phyloP scores from a whole-genome alignment of 2,888 invertebrate species.

The Dromius quadrimaculatus region DNA sequence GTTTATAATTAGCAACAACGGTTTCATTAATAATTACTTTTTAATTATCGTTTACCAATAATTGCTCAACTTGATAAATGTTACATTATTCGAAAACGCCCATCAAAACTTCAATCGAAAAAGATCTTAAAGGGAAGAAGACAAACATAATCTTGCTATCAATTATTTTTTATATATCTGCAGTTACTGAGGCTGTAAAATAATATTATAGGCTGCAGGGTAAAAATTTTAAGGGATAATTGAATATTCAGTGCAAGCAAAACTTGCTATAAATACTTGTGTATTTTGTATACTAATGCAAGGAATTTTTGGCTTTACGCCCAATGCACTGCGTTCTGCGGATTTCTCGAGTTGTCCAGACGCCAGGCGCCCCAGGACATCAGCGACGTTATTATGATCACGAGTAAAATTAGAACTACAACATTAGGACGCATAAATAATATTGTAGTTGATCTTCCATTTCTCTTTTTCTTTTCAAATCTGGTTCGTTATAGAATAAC shows the following conservation, averaged over 20 bases:
- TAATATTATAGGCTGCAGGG: too few relatives aligned
- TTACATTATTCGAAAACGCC: too few relatives aligned
- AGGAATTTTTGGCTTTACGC: background rate
- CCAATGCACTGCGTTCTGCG: background rate
- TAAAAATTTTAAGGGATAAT: background rate
- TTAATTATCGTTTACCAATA: constrained; percentile 43
- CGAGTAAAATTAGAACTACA: background rate
- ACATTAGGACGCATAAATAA: background rate
- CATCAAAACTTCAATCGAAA: constrained; percentile 2
- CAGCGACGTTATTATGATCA: constrained; percentile 1
- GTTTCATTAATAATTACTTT: constrained; percentile 48
- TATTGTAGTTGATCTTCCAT: too few relatives aligned
- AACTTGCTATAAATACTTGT: background rate
- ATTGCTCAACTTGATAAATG: constrained; percentile 37
- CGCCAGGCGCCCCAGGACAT: background rate
- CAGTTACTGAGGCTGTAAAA: too few relatives aligned
- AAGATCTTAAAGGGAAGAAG: background rate
- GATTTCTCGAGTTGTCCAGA: background rate
- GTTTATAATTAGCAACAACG: constrained; percentile 46
- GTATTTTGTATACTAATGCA: background rate
- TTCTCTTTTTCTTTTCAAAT: too few relatives aligned
- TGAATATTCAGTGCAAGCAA: background rate
- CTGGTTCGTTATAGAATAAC: too few relatives aligned
- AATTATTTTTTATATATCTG: too few relatives aligned
- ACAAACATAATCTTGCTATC: background rate